phyloP scores from a whole-genome alignment of 2,888 invertebrate genomes.

The Thumatha senex region DNA sequence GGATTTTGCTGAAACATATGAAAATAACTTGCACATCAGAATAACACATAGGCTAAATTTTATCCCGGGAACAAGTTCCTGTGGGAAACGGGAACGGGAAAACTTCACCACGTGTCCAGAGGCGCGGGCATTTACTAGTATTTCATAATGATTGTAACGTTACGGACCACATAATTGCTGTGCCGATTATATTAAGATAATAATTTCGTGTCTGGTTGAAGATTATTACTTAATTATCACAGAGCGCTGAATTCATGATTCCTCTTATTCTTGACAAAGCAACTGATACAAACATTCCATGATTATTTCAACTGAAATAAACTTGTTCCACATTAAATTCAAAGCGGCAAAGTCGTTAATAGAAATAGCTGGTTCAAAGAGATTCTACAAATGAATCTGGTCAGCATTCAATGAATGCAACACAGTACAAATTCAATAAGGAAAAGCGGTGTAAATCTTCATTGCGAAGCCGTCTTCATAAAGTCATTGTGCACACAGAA shows the following conservation, averaged over 20 bases:
- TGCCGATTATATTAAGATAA: no score
- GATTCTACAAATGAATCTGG: slow-evolving; percentile 47
- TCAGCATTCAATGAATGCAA: slow-evolving; percentile 29
- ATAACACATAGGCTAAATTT: no score
- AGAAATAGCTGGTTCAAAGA: slow-evolving; percentile 25
- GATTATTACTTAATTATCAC: no score
- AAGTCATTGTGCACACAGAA: slow-evolving; percentile 47
- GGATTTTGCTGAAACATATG: no score
- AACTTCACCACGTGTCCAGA: no score
- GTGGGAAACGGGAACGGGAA: no score
- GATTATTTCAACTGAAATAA: neutral
- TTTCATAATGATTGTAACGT: no score
- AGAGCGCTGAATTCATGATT: neutral
- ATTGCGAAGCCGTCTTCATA: slow-evolving; percentile 55
- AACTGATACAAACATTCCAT: neutral
- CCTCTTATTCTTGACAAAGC: neutral
- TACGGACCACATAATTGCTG: no score
- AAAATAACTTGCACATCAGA: no score
- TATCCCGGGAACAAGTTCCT: no score
- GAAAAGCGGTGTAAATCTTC: slow-evolving; percentile 60
- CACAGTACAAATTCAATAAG: slow-evolving; percentile 60
- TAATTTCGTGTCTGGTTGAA: no score
- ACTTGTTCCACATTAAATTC: neutral
- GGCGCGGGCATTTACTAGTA: no score
- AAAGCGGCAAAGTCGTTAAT: slow-evolving; percentile 4